Evolutionary conservation across 2,113 vertebrate species (phyloP).

Genomic region (Pao palembangensis): DNA sequence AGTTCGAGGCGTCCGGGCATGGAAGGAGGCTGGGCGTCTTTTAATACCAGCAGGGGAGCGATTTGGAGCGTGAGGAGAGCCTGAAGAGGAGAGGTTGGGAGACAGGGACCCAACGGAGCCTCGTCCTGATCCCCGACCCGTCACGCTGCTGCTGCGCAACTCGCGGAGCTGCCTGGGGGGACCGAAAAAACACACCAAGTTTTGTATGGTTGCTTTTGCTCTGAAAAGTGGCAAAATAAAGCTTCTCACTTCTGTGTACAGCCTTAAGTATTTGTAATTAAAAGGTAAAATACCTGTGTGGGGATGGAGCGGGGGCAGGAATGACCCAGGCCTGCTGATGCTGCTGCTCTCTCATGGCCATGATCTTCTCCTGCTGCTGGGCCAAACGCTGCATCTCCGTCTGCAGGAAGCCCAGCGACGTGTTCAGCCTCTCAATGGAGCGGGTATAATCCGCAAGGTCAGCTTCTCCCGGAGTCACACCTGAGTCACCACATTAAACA

Average conservation of each 20-base stretch:
- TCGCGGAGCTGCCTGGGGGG: constrained; percentile 80
- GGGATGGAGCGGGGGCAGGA: constrained; percentile 86
- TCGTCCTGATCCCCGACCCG: constrained; percentile 72
- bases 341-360: constrained; percentile 89
- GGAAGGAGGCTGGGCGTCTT: constrained; percentile 84
- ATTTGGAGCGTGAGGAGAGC: constrained; percentile 80
- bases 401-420: constrained; percentile 88
- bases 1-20: constrained; percentile 84
- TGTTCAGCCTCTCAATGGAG: constrained; percentile 91
- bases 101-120: constrained; percentile 81
- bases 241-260: no score
- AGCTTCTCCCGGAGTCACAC: constrained; percentile 70
- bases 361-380: constrained; percentile 92
- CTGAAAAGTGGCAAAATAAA: no score
- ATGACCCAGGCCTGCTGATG: constrained; percentile 88
- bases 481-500: constrained; percentile 25
- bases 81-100: constrained; percentile 75
- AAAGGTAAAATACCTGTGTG: constrained; percentile 78
- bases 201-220: no score
- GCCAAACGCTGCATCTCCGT: constrained; percentile 95
- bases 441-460: constrained; percentile 90
- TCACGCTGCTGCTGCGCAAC: constrained; percentile 78
- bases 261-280: neutral
- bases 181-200: constrained; percentile 32
- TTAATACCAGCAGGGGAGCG: constrained; percentile 83